Conservation (phyloP, 2,113 vertebrate species). For the Morphnarchus princeps region DNA sequence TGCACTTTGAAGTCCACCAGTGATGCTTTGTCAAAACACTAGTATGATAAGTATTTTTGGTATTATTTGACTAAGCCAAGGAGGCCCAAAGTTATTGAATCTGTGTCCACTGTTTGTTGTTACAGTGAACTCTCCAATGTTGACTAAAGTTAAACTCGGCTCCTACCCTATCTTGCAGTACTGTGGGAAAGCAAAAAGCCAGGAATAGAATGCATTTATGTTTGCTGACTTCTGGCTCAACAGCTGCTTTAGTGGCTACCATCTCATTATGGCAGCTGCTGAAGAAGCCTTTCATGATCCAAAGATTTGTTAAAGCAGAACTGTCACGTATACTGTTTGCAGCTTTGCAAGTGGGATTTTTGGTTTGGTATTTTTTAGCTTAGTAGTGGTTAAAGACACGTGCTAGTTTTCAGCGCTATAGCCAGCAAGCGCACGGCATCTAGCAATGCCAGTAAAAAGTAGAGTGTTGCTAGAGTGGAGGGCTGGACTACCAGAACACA, state of each 20-base stretch:
- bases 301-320: neutral
- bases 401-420: neutral
- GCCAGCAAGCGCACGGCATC: neutral
- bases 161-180: neutral
- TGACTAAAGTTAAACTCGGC: neutral
- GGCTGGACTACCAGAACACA: neutral
- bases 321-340: neutral
- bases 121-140: neutral
- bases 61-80: neutral
- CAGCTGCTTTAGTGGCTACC: neutral
- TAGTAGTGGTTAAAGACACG: neutral
- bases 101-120: neutral
- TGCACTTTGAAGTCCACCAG: neutral
- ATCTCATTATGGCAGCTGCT: neutral
- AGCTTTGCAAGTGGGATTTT: neutral
- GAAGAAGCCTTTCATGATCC: neutral
- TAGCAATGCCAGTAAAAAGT: neutral
- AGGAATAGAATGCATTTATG: neutral
- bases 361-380: neutral
- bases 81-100: neutral
- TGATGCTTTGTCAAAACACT: neutral
- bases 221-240: neutral
- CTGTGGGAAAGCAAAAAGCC: neutral
- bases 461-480: neutral
- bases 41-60: neutral